Evolutionary conservation across 2,797 vertebrate species (phyloP).

Genomic region (Epinephelus malabaricus): DNA sequence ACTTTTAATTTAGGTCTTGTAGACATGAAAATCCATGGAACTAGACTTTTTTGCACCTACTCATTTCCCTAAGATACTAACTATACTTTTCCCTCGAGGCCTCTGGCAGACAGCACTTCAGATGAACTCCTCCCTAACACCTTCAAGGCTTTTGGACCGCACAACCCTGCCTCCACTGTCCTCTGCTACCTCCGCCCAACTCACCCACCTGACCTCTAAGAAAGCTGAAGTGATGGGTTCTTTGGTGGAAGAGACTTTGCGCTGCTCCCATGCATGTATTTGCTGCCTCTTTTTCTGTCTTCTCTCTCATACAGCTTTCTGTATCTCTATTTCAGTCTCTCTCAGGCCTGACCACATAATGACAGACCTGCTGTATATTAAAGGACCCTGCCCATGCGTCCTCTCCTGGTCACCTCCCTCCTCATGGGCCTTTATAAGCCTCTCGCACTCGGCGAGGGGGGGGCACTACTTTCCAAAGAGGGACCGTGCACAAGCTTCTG

Average conservation of each 20-base stretch:
- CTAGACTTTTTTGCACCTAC: background rate
- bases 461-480: constrained; percentile 53
- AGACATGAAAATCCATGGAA: too few species aligned
- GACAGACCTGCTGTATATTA: constrained; percentile 77
- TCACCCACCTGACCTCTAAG: constrained; percentile 12
- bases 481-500: constrained; percentile 30
- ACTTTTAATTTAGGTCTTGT: background rate
- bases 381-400: constrained; percentile 71
- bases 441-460: constrained; percentile 23
- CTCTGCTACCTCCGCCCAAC: background rate
- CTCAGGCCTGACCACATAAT: constrained; percentile 84
- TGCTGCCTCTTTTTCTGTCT: constrained; percentile 19
- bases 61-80: background rate
- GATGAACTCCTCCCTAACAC: constrained; percentile 14
- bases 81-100: background rate
- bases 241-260: constrained; percentile 17
- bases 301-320: constrained; percentile 25
- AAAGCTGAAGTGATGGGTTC: constrained; percentile 1
- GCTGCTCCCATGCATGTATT: constrained; percentile 10
- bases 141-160: constrained; percentile 6
- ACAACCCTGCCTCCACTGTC: background rate
- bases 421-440: constrained; percentile 81
- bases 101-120: background rate
- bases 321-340: constrained; percentile 72
- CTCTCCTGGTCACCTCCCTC: constrained; percentile 76